Evolutionary conservation across 2,888 invertebrate species (phyloP), one percentile per base, ranked within the genome.

Genomic region (Dermolepida albohirtum): DNA sequence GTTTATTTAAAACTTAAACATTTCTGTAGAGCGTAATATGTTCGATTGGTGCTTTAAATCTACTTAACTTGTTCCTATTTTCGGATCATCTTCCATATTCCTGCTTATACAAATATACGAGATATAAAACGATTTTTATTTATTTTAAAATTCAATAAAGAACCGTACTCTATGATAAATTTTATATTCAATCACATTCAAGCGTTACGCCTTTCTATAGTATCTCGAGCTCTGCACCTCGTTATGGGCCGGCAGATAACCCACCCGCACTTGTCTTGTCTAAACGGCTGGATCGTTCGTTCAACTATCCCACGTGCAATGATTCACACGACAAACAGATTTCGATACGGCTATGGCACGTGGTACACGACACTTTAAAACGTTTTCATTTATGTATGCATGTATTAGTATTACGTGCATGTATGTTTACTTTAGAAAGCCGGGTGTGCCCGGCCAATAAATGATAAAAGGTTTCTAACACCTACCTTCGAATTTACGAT

Each of bases 241-340:
- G 16, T 16, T 39, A 11, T 27, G 40, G 55, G 4, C 43, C 22
- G 12, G 12, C 57, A 57, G 41, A 44, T 39, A 54, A 34, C 29
- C 57, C 57, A 57, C 44, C 57, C 57, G 57, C 57, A 57, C 57
- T 57, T 57, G 57, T 57, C 57, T 57, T 57, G 57, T 57, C 43
- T 43, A 4, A 22, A 22, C 43, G 43, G 17, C 29, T 27, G 43
- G 12, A 57, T 44, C 27, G 27, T 57, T 57, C 57, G 57, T 44
- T 57, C 57, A 44, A 44, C 57, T 44, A 57, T 57, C 57, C 57
- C 43, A 57, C 57, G 57, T 44, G 27, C 17, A 57, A 57, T 57
- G 57, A 57, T 57, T 57, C 57, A 57, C 57, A 57, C 43, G 27
- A 27, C 44, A 43, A 57, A 57, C 27, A 27, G 17, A 34, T 34